Base-by-base conservation (phyloP, 2,888 invertebrate genomes). In the Neocrepidodera transversa region DNA sequence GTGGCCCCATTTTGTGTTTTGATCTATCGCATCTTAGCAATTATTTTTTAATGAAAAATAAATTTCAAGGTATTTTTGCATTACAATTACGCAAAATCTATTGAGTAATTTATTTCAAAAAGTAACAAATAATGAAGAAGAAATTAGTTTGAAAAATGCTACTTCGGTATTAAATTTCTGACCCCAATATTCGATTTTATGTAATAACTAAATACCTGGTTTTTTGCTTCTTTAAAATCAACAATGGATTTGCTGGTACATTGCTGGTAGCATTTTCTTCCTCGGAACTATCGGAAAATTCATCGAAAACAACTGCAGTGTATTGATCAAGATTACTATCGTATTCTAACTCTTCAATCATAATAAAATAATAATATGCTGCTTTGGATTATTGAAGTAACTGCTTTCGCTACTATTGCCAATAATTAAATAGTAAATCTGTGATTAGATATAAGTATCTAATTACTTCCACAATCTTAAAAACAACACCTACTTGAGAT, bases 241-340 rank as follows among this genome's bases (percentile, higher is more conserved):
- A 43, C 17, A 71, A 48, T 1, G 69, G 66, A 38, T 65, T 54
- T 1, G 40, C 28, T 0, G 58, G 43, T 36, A 42, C 60, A 2
- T 58, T 54, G 0, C 43, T 64, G 7, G 50, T 63, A 20, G 51
- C 58, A 10, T 51, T 49, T 16, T 49, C 62, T 38, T 64, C 68
- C 4, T 64, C 64, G 2, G 68, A 67, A 28, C 59, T 63, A 10
- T 67, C 65, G 1, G 68, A 64, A 53, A 70, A 68, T 42, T 69
- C 69, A 30, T 70, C 66, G 30, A 67, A 68, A 43, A 62, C 47
- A 13, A 70, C 69, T 42, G 70, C 63, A 2, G 64, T 62, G 51
- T 66, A 70, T 42, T 70, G 64, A 60, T 70, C 68, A 30, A 51
- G 54, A 7, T 35, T 36, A 36, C 55, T 59, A 50, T 68, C 61